These are phyloP conservation scores for Caenorhabditis imperialis DNA, from an alignment of 2,888 invertebrate genomes.

Conservation along the genomic window DNA sequence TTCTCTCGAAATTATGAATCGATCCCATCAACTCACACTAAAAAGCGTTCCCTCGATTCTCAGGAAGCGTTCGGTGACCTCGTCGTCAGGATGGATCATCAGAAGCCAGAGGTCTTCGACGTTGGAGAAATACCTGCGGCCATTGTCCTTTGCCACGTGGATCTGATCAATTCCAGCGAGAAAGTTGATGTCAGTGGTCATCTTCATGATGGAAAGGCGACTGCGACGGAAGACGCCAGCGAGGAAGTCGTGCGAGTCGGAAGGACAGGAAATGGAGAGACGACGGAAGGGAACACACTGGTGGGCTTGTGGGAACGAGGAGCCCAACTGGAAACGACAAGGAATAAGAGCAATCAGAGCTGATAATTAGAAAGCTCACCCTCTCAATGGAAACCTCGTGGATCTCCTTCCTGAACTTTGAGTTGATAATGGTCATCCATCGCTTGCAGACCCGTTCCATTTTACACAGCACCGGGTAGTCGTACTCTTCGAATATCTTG, in stretches of 20 bases:
- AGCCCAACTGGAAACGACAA: conserved; percentile 56
- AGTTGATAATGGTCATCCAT: conserved; percentile 60
- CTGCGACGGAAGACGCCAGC: conserved; percentile 60
- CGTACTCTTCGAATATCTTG: conserved; percentile 54
- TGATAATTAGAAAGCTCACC: conserved; percentile 47
- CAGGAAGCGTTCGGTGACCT: conserved; percentile 50
- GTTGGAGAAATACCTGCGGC: conserved; percentile 60
- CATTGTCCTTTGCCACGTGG: conserved; percentile 55
- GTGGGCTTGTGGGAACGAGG: conserved; percentile 48
- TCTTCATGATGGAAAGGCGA: conserved; percentile 57
- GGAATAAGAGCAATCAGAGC: too few species aligned
- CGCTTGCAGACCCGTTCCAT: conserved; percentile 64
- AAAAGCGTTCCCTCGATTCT: conserved; percentile 55
- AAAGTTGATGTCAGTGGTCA: conserved; percentile 64
- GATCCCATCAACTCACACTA: conserved; percentile 48
- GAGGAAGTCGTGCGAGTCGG: conserved; percentile 60
- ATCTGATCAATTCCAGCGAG: conserved; percentile 60
- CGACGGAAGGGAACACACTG: conserved; percentile 63
- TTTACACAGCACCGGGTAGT: conserved; percentile 49
- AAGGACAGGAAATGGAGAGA: conserved; percentile 56
- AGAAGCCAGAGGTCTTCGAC: conserved; percentile 65
- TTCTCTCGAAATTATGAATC: neutral
- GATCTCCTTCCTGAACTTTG: conserved; percentile 54
- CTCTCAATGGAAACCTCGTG: conserved; percentile 63
- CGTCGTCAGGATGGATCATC: conserved; percentile 56